Percentiles rank a stretch among this genome's conserved stretches.
These are phyloP conservation scores for Thomomys bottae DNA, from an alignment of 2,113 vertebrate species.

Conservation along the genomic window DNA sequence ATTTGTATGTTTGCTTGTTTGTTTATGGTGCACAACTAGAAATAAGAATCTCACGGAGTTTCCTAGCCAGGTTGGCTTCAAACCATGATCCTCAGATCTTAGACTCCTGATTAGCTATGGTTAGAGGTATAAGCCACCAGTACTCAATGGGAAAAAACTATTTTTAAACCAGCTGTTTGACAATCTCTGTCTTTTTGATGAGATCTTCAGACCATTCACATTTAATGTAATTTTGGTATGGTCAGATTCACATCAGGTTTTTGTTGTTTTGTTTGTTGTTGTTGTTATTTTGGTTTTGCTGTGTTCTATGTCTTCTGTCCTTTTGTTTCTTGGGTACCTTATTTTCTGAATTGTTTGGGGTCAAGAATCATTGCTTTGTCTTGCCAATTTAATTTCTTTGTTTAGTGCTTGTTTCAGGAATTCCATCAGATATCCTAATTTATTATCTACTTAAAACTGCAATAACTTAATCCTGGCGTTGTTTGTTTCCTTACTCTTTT, in stretches of 20 bases:
- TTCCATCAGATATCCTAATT: not conserved
- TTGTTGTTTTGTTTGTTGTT: too few species aligned
- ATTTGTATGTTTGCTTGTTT: too few species aligned
- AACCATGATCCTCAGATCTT: too few species aligned
- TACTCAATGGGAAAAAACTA: not conserved
- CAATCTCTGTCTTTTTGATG: slow-evolving; percentile 4
- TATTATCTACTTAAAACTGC: not conserved
- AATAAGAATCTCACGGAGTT: too few species aligned
- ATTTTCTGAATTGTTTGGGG: not conserved
- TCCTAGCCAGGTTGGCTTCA: too few species aligned
- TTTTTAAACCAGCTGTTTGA: not conserved
- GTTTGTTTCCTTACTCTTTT: not conserved
- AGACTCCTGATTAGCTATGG: too few species aligned
- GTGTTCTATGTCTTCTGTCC: not conserved
- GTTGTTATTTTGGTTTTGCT: not conserved
- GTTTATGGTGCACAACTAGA: too few species aligned
- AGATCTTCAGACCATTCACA: not conserved
- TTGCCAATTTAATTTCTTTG: not conserved
- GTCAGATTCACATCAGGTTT: not conserved
- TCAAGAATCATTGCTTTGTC: not conserved
- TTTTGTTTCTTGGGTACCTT: not conserved
- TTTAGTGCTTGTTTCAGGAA: not conserved
- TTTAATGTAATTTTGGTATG: not conserved
- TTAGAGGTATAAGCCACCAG: too few species aligned
- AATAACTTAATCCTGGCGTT: not conserved